Evolutionary conservation across 2,113 vertebrate genomes (phyloP), one percentile per base, ranked within the genome.

Genomic region (Deroptyus accipitrinus): DNA sequence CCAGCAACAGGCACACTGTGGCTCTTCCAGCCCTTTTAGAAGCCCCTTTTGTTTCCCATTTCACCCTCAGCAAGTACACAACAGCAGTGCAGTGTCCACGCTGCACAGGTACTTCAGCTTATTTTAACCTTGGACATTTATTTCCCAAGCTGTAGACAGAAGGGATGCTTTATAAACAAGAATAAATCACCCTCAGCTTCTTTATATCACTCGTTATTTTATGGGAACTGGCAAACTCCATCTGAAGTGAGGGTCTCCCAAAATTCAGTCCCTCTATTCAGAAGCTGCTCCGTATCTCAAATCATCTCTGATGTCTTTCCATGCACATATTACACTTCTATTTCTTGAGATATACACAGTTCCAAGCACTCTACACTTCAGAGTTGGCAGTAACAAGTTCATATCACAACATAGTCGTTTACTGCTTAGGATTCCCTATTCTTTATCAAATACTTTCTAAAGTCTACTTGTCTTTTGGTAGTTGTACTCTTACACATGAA

Each of bases 1-100:
- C 12, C 79, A 70, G 17, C 25, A 27, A 7, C 0, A 3, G 76
- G 33, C 17, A 74, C 33, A 3, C 19, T 4, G 41, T 9, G 30
- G 25, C 37, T 23, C 62, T 19, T 41, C 24, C 86, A 88, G 13
- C 2, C 10, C 33, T 54, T 24, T 42, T 12, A 18, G 52, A 76
- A 44, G 52, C 17, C 73, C 59, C 59, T 37, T 17, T 5, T 41
- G 61, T 37, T 61, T 63, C 54, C 33, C 6, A 0, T 61, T 72
- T 11, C 49, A 61, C 49, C 14, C 35, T 68, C 57, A 54, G 41
- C 55, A 85, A 27, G 52, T 1, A 37, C 10, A 1, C 8, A 17
- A 15, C 41, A 23, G 35, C 0, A 0, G 8, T 28, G 37, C 15
- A 4, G 63, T 10, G 33, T 67, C 46, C 52, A 18, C 1, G 0